Evolutionary conservation across 2,888 invertebrate species (phyloP), one percentile per base, ranked within the genome.

Genomic region (Margaritifera margaritifera): DNA sequence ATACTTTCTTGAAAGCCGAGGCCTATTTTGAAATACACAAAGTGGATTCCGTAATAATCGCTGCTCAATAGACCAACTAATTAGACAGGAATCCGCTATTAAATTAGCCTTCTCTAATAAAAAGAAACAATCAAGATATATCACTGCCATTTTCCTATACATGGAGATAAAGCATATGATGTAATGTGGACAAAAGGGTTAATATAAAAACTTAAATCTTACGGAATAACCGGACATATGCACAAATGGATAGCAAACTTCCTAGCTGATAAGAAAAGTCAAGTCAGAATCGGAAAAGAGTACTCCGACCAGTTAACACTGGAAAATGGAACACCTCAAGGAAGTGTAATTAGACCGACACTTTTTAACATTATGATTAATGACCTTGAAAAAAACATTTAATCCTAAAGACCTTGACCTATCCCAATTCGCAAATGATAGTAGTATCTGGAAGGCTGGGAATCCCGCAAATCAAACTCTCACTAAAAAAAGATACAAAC

Each of bases 251-350:
- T 58, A 8, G 22, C 22, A 19, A 20, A 42, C 4, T 64, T 64
- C 18, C n/a, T 56, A 50, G 42, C 19, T 24, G 27, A 64, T 22
- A 57, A 57, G 20, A 56, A 58, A 64, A 57, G n/a, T 22, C 31
- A 64, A 64, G 64, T 64, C 3, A 31, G 6, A 57, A 8, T 64
- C 20, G 22, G 25, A 22, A 53, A 64, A 19, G 19, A 57, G 6
- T 20, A n/a, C 22, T 57, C 64, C 20, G 20, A 27, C 4, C 6
- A n/a, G 6, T 19, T 42, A 3, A 4, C 1, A 3, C 51, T 64
- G n/a, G 64, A 64, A 18, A 50, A 64, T n/a, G 64, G 56, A 4
- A 54, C 51, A 15, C 58, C 56, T 19, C 64, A 64, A 22, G 57
- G 57, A 4, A 54, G 31, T 6, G 58, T 64, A 8, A 19, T 64